Conservation (phyloP, 2,113 vertebrate genomes). For the Seriola dumerili region DNA sequence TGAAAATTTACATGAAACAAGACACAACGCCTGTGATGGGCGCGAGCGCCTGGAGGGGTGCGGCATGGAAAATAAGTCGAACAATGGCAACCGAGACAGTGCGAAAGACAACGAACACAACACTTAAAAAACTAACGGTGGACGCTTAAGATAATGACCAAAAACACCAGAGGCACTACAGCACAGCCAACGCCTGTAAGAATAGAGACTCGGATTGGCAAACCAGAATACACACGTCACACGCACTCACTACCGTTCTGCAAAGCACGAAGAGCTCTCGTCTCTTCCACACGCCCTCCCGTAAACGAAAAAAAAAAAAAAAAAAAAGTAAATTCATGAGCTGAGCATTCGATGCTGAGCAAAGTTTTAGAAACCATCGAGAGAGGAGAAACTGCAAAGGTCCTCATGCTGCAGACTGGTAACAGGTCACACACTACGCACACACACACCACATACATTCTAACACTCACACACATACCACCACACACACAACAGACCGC, state of each 20-base stretch:
- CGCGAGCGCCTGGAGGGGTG: slow-evolving; percentile 5
- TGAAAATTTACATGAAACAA: slow-evolving; percentile 63
- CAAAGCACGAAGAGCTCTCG: slow-evolving; percentile 54
- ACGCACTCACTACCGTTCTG: slow-evolving; percentile 56
- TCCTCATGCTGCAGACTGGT: slow-evolving; percentile 42
- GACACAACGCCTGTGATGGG: slow-evolving; percentile 48
- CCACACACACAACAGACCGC: background rate
- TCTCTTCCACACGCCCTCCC: slow-evolving; percentile 51
- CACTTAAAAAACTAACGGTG: slow-evolving; percentile 2
- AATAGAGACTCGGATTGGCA: slow-evolving; percentile 41
- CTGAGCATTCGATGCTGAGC: slow-evolving; percentile 67
- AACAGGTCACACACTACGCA: slow-evolving; percentile 15
- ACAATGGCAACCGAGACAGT: slow-evolving; percentile 42
- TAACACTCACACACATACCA: slow-evolving; percentile 7
- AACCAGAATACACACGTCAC: slow-evolving; percentile 66
- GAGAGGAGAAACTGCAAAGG: slow-evolving; percentile 8
- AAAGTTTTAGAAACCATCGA: slow-evolving; percentile 71
- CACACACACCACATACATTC: slow-evolving; percentile 16
- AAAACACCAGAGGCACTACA: slow-evolving; percentile 39
- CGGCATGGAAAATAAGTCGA: slow-evolving; percentile 46
- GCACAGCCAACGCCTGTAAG: slow-evolving; percentile 3
- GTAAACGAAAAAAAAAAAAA: too few species aligned
- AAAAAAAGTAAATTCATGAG: slow-evolving; percentile 63
- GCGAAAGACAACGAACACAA: slow-evolving; percentile 39
- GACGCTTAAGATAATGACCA: slow-evolving; percentile 48